A percentile compares a stretch with the other conserved stretches of the same genome.
phyloP scores from a whole-genome alignment of 92 coral and sea anemone species.

The Heliopora coerulea region DNA sequence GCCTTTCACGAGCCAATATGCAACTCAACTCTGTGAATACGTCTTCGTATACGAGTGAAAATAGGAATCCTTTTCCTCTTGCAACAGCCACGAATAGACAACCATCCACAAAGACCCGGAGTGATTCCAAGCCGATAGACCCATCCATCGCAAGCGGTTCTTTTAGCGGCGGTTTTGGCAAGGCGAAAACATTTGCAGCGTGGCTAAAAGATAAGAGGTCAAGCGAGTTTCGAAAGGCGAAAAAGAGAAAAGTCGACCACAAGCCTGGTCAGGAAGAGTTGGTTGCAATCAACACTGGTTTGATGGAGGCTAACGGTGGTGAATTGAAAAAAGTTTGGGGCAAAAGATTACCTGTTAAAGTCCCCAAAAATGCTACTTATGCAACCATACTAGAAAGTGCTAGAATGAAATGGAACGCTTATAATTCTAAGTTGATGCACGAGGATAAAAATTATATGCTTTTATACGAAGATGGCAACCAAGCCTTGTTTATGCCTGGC shows the following conservation, averaged over 20 bases:
- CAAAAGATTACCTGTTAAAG: not conserved
- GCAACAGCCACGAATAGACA: no score
- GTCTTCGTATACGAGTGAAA: no score
- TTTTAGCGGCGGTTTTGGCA: no score
- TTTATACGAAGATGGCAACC: constrained; percentile 36
- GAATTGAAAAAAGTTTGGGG: constrained; percentile 21
- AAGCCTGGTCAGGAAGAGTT: constrained; percentile 1
- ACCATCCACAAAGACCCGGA: no score
- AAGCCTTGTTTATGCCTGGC: constrained; percentile 6
- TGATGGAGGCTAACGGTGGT: constrained; percentile 9
- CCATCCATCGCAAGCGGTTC: no score
- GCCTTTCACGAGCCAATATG: no score
- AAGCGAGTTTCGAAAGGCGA: no score
- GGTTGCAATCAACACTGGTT: constrained; percentile 27
- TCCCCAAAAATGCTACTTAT: constrained; percentile 23
- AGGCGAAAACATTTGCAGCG: no score
- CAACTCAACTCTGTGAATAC: no score
- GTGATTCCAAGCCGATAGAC: no score
- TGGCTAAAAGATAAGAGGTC: no score
- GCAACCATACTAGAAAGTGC: constrained; percentile 16
- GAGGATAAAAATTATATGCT: constrained; percentile 18
- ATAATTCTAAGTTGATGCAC: constrained; percentile 3
- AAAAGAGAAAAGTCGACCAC: constrained; percentile 18
- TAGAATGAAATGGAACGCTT: constrained; percentile 10
- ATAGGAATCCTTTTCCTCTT: no score